These are phyloP conservation scores for Stenodera caucasica DNA, from an alignment of 2,888 invertebrate species.

Conservation along the genomic window DNA sequence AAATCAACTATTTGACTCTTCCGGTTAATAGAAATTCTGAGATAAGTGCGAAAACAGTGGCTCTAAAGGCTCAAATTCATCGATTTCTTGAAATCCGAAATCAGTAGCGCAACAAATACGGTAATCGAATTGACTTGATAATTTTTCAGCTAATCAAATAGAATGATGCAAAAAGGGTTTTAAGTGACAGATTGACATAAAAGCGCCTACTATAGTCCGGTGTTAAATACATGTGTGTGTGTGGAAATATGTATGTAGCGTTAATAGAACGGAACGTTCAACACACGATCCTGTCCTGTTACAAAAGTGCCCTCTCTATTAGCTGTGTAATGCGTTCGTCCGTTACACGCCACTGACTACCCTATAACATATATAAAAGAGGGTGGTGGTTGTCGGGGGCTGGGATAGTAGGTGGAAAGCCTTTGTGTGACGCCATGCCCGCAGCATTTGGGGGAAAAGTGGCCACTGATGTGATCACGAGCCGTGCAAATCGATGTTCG, in stretches of 20 bases:
- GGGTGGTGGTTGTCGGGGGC: slow-evolving; percentile 25
- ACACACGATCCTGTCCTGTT: slow-evolving; percentile 27
- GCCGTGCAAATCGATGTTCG: slow-evolving; percentile 56
- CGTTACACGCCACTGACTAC: slow-evolving; percentile 43
- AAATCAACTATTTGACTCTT: background rate
- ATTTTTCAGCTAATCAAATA: background rate
- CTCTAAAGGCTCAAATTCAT: no score
- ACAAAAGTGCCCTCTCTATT: slow-evolving; percentile 34
- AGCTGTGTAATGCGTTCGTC: slow-evolving; percentile 39
- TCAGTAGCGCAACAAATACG: no score
- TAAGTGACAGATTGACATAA: slow-evolving; percentile 15
- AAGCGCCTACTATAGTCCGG: slow-evolving; percentile 18
- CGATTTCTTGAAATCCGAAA: no score
- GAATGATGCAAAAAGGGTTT: slow-evolving; percentile 5
- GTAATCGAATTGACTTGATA: no score
- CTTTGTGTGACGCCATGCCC: slow-evolving; percentile 45
- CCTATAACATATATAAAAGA: slow-evolving; percentile 23
- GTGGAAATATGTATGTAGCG: background rate
- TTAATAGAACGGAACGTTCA: slow-evolving; percentile 40
- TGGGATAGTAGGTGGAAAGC: slow-evolving; percentile 26
- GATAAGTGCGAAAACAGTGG: no score
- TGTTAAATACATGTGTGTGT: background rate
- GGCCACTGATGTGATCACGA: slow-evolving; percentile 55
- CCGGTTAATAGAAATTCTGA: background rate
- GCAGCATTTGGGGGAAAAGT: slow-evolving; percentile 49